Evolutionary conservation across 2,113 vertebrate genomes (phyloP).

Genomic region (Pteruthius melanotis): DNA sequence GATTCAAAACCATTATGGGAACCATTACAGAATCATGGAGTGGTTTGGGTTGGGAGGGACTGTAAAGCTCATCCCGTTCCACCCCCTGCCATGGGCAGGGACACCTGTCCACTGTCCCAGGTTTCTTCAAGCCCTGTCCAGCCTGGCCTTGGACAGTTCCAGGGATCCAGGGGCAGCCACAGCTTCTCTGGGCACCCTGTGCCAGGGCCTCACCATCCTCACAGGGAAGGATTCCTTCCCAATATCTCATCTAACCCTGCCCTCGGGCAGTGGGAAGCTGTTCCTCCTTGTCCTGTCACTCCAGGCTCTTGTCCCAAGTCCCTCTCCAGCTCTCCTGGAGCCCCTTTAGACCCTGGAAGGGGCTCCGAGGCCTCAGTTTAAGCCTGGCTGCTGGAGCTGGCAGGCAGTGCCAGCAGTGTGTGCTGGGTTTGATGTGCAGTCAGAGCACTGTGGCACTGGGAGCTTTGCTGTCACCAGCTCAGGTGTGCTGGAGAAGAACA

Average conservation of each 20-base stretch:
- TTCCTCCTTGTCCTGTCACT: neutral
- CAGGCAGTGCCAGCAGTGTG: neutral
- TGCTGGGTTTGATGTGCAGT: neutral
- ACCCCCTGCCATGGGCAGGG: neutral
- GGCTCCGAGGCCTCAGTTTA: neutral
- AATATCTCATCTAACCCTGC: accelerated
- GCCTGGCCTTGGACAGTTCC: neutral
- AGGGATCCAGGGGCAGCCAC: neutral
- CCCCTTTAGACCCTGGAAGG: neutral
- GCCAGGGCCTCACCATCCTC: neutral
- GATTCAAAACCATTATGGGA: neutral
- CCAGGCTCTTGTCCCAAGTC: neutral
- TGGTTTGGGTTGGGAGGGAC: neutral
- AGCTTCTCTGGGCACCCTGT: neutral
- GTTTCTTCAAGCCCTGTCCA: neutral
- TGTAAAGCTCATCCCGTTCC: neutral
- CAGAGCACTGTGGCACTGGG: accelerated
- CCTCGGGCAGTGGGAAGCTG: neutral
- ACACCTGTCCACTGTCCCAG: neutral
- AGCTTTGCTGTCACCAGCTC: neutral
- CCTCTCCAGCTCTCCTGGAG: neutral
- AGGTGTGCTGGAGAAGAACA: neutral
- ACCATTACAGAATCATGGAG: neutral
- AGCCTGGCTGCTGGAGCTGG: neutral
- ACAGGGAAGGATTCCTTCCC: neutral